Base-by-base conservation (phyloP, 2,888 invertebrate genomes). In the Belgica antarctica region DNA sequence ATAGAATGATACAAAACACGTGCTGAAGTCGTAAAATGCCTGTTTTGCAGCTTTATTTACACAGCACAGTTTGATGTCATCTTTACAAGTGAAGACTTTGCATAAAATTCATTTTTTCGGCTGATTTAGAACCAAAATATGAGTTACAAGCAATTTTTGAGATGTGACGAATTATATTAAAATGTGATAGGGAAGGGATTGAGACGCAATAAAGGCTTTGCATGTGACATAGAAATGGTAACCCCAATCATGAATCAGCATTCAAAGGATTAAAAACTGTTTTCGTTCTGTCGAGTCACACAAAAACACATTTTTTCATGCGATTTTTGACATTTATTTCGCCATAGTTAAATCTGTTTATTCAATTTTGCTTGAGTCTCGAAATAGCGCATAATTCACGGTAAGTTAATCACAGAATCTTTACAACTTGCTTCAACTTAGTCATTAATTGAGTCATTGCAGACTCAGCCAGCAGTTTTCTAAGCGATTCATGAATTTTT, bases 141-240 rank as follows among this genome's bases (percentile, higher is more conserved):
- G 52, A 66, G 52, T 52, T 66, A 52, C 52, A 66, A 66, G 66
- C 66, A 66, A 31, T 62, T 5, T 62, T 46, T 59, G 59, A 59
- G 25, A 59, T 59, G 8, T 25, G 25, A 12, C 52, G 52, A 52
- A 52, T 52, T 4, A 25, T 59, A 59, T 59, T 59, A 59, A 59
- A 52, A 52, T 41, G 41, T 41, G 3, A 7, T 4, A 41, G 12
- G 15, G 15, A 41, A 12, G 22, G 52, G 52, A 52, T 19, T 52
- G 52, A 52, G 52, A 17, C 52, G 52, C 5, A 17, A n/a, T 52
- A 52, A 17, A 46, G 15, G 8, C 46, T 46, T 46, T 15, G 15
- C 46, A 46, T n/a, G 15, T 15, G 46, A 52, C 5, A 52, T 5
- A 52, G 22, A 52, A 22, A 8, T 3, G 52, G 8, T 52, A 8